A percentile compares a stretch with the other conserved stretches of the same genome.
Evolutionary conservation across 1,140 invertebrate genomes (phyloP).

Genomic region (Penaeus vannamei): DNA sequence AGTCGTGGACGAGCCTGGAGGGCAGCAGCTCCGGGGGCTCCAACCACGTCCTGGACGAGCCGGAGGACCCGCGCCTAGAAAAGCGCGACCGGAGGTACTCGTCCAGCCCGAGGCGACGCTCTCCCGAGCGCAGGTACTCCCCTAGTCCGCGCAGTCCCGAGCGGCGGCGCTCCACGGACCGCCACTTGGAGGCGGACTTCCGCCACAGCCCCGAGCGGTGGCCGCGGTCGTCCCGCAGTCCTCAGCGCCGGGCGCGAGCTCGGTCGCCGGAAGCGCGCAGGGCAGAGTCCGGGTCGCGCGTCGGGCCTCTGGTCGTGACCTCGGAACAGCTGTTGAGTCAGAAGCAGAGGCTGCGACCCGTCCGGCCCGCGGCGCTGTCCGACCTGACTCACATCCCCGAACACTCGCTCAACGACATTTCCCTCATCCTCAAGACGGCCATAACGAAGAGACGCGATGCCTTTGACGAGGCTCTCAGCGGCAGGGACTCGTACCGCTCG

Average conservation of each 20-base stretch:
- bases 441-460: slow-evolving; percentile 65
- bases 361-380: slow-evolving; percentile 59
- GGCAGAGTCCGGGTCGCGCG: slow-evolving; percentile 39
- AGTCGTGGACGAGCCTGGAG: slow-evolving; percentile 62
- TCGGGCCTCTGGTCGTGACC: slow-evolving; percentile 52
- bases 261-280: slow-evolving; percentile 13
- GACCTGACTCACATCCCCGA: slow-evolving; percentile 64
- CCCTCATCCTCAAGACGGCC: slow-evolving; percentile 62
- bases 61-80: neutral
- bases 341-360: slow-evolving; percentile 65
- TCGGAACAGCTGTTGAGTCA: slow-evolving; percentile 66
- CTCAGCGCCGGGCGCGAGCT: slow-evolving; percentile 22
- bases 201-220: slow-evolving; percentile 40
- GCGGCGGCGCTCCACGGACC: neutral
- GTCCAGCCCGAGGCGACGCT: slow-evolving; percentile 51
- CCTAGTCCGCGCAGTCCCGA: neutral
- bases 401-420: slow-evolving; percentile 65
- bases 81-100: slow-evolving; percentile 40
- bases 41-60: slow-evolving; percentile 35
- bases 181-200: slow-evolving; percentile 6
- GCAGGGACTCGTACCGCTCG: slow-evolving; percentile 53
- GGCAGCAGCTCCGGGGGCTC: slow-evolving; percentile 26
- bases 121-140: slow-evolving; percentile 46
- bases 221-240: slow-evolving; percentile 40
- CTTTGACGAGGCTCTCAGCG: slow-evolving; percentile 54